Percentiles rank a stretch among this genome's conserved stretches.
Conservation (phyloP, 1,140 invertebrate genomes). For the Camponotus pennsylvanicus region DNA sequence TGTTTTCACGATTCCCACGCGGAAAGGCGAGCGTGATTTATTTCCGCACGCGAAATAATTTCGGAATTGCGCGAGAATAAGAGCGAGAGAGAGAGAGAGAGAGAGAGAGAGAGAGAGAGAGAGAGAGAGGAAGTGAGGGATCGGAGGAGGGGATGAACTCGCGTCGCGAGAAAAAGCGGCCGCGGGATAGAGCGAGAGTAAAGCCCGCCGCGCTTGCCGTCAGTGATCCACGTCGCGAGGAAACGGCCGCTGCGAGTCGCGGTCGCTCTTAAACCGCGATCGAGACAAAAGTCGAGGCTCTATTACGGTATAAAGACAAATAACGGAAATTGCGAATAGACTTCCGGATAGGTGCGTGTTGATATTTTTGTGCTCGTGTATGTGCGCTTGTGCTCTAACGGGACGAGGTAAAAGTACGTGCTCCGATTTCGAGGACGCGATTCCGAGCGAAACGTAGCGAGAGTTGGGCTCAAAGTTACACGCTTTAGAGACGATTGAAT, state of each 20-base stretch:
- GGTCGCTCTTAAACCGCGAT: background rate
- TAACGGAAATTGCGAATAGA: background rate
- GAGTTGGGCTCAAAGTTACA: background rate
- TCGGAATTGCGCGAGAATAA: background rate
- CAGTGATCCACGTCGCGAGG: conserved; percentile 45
- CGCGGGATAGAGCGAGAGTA: conserved; percentile 52
- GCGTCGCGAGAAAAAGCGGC: conserved; percentile 42
- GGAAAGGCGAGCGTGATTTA: conserved; percentile 30
- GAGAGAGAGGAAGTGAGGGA: background rate
- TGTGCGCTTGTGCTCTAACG: background rate
- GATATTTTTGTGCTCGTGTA: background rate
- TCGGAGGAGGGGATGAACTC: conserved; percentile 12
- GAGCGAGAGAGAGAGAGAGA: background rate
- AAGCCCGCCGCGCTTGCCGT: conserved; percentile 48
- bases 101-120: background rate
- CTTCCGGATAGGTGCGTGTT: background rate
- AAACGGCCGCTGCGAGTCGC: conserved; percentile 24
- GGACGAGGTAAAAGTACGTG: conserved; percentile 44
- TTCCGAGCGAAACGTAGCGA: background rate
- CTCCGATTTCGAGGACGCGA: conserved; percentile 40
- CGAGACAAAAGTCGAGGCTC: background rate
- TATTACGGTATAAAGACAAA: background rate
- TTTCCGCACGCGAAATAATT: conserved; percentile 43
- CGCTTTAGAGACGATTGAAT: background rate
- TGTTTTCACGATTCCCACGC: background rate